These are phyloP conservation scores for Tenthredo distinguenda DNA, from an alignment of 2,888 invertebrate species.

Conservation along the genomic window DNA sequence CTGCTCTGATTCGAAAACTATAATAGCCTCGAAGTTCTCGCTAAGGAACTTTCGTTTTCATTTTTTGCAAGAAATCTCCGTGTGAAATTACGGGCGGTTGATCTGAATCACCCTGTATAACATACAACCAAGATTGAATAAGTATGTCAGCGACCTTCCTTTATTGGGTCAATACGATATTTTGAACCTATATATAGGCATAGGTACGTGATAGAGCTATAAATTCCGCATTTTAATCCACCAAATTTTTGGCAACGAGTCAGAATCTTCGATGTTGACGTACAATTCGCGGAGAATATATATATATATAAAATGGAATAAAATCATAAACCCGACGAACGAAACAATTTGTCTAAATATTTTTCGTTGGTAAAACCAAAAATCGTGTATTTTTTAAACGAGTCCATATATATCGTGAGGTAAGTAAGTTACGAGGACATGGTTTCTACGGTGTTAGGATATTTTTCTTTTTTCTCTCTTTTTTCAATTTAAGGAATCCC, in stretches of 20 bases:
- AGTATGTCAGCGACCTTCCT: conserved; percentile 6
- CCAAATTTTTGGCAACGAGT: conserved; percentile 10
- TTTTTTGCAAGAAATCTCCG: too few relatives aligned
- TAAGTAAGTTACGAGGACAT: not conserved
- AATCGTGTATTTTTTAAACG: not conserved
- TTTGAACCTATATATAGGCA: not conserved
- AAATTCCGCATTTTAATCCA: conserved; percentile 19
- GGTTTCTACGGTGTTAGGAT: not conserved
- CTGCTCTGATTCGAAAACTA: too few relatives aligned
- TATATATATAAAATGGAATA: not conserved
- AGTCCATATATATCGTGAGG: not conserved
- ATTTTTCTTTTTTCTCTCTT: not conserved
- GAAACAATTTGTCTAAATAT: not conserved
- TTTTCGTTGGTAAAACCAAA: not conserved
- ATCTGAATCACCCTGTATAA: too few relatives aligned
- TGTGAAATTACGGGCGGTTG: too few relatives aligned
- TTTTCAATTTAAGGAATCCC: not conserved
- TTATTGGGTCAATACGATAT: conserved; percentile 40
- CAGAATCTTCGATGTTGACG: not conserved
- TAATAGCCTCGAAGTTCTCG: too few relatives aligned
- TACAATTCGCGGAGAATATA: not conserved
- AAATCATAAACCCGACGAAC: not conserved
- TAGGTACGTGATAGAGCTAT: not conserved
- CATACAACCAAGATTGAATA: not conserved
- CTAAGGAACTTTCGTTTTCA: too few relatives aligned